Percentiles rank a stretch among this genome's conserved stretches.
These are phyloP conservation scores for Scelioninae gen. 2 DNA, from an alignment of 2,888 invertebrate species.

Conservation along the genomic window DNA sequence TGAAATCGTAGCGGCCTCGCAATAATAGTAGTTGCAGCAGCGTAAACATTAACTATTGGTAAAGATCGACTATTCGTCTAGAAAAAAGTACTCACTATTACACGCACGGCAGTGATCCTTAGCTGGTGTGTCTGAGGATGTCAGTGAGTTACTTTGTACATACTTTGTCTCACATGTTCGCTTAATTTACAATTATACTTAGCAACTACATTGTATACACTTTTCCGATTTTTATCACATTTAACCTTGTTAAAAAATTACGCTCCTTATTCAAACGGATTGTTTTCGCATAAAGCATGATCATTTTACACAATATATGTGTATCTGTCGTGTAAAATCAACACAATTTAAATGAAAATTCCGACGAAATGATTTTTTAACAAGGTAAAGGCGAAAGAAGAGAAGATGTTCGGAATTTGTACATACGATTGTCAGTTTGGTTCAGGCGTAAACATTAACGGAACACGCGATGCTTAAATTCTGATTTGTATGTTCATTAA, in stretches of 20 bases:
- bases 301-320: not conserved
- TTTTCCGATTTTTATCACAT: constrained; percentile 58
- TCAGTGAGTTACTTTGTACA: constrained; percentile 62
- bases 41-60: constrained; percentile 58
- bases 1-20: constrained; percentile 58
- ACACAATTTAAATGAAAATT: not conserved
- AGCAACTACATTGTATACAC: constrained; percentile 65
- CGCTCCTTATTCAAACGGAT: constrained; percentile 22
- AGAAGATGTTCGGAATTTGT: constrained; percentile 7
- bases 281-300: not conserved
- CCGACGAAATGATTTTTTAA: constrained; percentile 42
- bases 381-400: constrained; percentile 53
- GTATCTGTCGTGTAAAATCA: constrained; percentile 8
- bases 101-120: constrained; percentile 74
- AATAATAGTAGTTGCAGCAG: constrained; percentile 56
- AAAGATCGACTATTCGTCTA: constrained; percentile 63
- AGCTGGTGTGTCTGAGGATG: constrained; percentile 72
- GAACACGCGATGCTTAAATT: not conserved
- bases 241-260: constrained; percentile 54
- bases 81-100: constrained; percentile 63
- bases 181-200: constrained; percentile 69
- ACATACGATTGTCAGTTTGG: constrained; percentile 33
- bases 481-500: too few relatives aligned
- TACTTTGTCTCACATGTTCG: constrained; percentile 48
- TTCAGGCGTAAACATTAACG: not conserved